Evolutionary conservation across 2,797 vertebrate species (phyloP).

Genomic region (Picus viridis): DNA sequence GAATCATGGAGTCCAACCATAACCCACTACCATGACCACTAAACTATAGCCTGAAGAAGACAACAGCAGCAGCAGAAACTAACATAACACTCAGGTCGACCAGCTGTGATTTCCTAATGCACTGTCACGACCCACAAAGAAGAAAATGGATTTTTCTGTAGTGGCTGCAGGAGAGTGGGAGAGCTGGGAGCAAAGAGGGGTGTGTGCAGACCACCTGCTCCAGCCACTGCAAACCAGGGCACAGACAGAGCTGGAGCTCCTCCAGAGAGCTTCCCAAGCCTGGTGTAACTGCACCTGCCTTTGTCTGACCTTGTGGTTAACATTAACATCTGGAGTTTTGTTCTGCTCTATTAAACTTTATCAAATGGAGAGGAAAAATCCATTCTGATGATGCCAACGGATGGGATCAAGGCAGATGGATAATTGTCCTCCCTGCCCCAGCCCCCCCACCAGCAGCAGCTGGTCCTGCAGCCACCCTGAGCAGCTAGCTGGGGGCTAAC

Average conservation of each 20-base stretch:
- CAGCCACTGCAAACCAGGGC: accelerated
- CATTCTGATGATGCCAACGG: accelerated
- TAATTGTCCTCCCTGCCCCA: accelerated
- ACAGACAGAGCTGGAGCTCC: accelerated
- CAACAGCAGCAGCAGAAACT: not conserved
- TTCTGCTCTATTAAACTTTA: not conserved
- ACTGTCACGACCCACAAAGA: accelerated
- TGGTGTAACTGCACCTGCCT: accelerated
- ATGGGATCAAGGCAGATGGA: accelerated
- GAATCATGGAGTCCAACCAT: too few species aligned
- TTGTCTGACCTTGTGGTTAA: not conserved
- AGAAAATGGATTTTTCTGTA: accelerated
- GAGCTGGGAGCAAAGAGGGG: not conserved
- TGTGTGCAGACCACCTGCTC: accelerated
- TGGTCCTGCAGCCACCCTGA: not conserved
- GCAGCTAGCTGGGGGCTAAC: not conserved
- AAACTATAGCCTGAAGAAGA: not conserved
- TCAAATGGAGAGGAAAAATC: not conserved
- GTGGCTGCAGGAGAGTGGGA: not conserved
- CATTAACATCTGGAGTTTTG: not conserved
- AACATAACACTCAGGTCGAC: accelerated
- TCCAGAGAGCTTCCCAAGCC: accelerated
- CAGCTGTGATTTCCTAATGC: not conserved
- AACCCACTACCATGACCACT: too few species aligned
- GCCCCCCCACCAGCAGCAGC: not conserved